Base-by-base conservation (phyloP, 2,888 invertebrate genomes). In the Germaria angustata region DNA sequence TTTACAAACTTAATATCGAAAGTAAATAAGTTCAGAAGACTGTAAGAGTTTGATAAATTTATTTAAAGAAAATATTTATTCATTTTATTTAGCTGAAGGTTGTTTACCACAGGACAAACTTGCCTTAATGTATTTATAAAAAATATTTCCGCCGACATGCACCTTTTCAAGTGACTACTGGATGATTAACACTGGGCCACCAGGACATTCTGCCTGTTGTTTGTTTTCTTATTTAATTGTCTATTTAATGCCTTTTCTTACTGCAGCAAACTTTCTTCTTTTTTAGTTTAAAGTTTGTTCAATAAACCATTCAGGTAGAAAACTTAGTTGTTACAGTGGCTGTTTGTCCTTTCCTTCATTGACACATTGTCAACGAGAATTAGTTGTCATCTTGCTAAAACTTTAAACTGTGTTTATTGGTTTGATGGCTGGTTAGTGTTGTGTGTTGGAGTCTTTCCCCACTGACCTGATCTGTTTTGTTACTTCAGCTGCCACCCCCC, bases 381-480 rank as follows among this genome's bases (percentile, higher is more conserved):
- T 71, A 71, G 63, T 57, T 79, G 65, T 65, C 72, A 72, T 57
- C 57, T 71, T 78, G 71, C 65, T 32, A 32, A 22, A 22, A 49
- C 17, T 17, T 15, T 22, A 57, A 66, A 76, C 49, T 32, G 41
- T 41, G 59, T 76, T 76, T 68, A 68, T 59, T 63, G 53, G 24
- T 63, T 76, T 34, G n/a, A 1, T 72, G 20, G 46, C 51, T 53
- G 22, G 7, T 20, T 53, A 17, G 34, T 11, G 61, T 20, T 34
- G 32, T 63, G 49, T 32, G 17, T 36, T 36, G 22, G 22, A 5
- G n/a, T 20, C 24, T 24, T 65, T 24, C 17, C 39, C 32, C 51
- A n/a, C 0, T 32, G 11, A n/a, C n/a, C 13, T 61, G 24, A 7
- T 53, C 17, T 34, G 17, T 28, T 13, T 3, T 53, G 9, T 22